A percentile compares a stretch with the other conserved stretches of the same genome.
phyloP scores from a whole-genome alignment of 2,113 vertebrate species.

The Anarhynchus alexandrinus region DNA sequence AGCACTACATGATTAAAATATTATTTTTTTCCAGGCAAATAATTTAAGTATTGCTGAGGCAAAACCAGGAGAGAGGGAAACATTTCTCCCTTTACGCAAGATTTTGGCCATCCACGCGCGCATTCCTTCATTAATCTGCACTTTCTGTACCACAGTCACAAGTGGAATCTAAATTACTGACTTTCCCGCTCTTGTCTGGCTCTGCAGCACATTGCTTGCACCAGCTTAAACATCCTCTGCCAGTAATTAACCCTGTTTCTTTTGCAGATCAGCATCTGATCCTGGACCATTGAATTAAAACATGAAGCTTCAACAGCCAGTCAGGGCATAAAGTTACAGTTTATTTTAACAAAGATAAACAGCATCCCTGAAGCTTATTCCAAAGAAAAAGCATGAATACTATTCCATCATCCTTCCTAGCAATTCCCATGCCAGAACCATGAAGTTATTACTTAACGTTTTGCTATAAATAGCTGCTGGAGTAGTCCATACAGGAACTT shows the following conservation, averaged over 20 bases:
- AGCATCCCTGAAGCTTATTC: not conserved
- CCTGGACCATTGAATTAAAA: slow-evolving; percentile 4
- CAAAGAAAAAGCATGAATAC: not conserved
- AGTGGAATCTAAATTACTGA: slow-evolving; percentile 3
- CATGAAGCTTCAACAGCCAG: not conserved
- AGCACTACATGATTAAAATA: not conserved
- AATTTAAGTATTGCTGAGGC: not conserved
- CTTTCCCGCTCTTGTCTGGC: not conserved
- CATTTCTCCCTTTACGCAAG: not conserved
- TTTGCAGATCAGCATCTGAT: not conserved
- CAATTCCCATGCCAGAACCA: not conserved
- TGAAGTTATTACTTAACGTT: not conserved
- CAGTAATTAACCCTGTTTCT: not conserved
- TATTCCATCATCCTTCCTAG: not conserved
- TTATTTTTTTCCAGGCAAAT: not conserved
- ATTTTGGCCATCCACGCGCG: not conserved
- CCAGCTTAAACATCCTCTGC: not conserved
- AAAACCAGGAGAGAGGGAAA: slow-evolving; percentile 16
- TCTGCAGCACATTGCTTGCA: not conserved
- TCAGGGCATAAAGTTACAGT: not conserved
- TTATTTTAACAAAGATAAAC: slow-evolving; percentile 44
- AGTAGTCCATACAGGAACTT: not conserved
- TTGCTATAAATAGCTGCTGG: slow-evolving; percentile 6
- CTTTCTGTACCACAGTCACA: slow-evolving; percentile 15
- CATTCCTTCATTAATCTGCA: slow-evolving; percentile 39